Conservation (phyloP, 1,140 invertebrate species). For the Leptopilina clavipes region DNA sequence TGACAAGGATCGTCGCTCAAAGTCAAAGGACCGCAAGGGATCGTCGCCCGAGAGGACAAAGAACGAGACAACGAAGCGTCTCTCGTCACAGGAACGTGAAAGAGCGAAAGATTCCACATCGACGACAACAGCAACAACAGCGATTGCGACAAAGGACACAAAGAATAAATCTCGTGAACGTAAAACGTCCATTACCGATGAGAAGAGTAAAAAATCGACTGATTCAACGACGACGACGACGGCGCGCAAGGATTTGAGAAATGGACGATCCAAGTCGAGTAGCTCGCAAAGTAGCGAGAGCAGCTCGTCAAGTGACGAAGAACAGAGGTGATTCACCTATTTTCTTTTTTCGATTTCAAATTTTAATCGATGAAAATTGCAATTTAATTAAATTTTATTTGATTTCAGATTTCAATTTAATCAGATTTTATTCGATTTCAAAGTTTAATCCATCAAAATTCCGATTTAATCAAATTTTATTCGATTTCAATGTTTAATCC, state of each 20-base stretch:
- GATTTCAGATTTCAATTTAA: too few species aligned
- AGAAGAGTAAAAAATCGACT: slow-evolving; percentile 61
- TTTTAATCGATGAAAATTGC: too few species aligned
- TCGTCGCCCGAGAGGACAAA: slow-evolving; percentile 44
- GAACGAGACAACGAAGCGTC: too few species aligned
- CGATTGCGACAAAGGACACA: slow-evolving; percentile 33
- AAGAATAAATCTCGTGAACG: slow-evolving; percentile 53
- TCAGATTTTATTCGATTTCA: too few species aligned
- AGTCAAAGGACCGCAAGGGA: slow-evolving; percentile 60
- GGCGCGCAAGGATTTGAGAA: slow-evolving; percentile 69
- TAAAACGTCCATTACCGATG: slow-evolving; percentile 57
- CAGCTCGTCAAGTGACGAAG: slow-evolving; percentile 70
- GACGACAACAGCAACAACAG: too few species aligned
- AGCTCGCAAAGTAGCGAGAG: slow-evolving; percentile 72
- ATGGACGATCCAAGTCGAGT: slow-evolving; percentile 73
- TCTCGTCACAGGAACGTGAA: too few species aligned
- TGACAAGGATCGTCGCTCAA: slow-evolving; percentile 64
- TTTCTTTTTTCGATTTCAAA: too few species aligned
- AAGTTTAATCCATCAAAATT: too few species aligned
- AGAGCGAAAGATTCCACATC: background rate
- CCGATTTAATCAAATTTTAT: too few species aligned
- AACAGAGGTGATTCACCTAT: slow-evolving; percentile 58
- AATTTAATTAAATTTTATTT: too few species aligned
- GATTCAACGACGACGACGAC: slow-evolving; percentile 50
- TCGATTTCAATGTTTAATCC: too few species aligned